Conservation (phyloP, 1,140 invertebrate genomes). For the Popillia japonica region DNA sequence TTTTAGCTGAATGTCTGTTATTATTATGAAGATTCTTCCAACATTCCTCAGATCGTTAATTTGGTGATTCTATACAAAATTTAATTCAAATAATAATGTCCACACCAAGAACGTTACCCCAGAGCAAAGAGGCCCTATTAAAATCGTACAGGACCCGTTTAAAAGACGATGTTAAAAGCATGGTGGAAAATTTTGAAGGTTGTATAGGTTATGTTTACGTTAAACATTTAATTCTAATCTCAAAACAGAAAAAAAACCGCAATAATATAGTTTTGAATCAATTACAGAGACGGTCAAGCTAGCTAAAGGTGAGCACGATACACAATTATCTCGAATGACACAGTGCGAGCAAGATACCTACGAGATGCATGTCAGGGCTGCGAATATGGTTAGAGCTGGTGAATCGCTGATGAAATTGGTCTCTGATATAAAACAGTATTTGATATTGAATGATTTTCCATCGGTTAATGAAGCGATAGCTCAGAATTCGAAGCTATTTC, state of each 20-base stretch:
- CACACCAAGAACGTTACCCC: conserved; percentile 74
- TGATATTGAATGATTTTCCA: conserved; percentile 96
- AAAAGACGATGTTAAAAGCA: conserved; percentile 96
- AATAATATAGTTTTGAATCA: neutral
- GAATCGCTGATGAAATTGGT: conserved; percentile 96
- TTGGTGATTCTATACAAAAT: neutral
- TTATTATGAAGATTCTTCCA: neutral
- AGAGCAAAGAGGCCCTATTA: conserved; percentile 92
- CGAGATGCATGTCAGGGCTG: conserved; percentile 95
- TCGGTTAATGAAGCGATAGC: conserved; percentile 96
- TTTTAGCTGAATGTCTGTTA: neutral
- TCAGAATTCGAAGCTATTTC: conserved; percentile 87
- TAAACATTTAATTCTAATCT: neutral
- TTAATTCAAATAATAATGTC: conserved; percentile 61
- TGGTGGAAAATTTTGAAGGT: conserved; percentile 97
- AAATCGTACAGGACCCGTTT: conserved; percentile 92
- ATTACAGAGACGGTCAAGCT: conserved; percentile 89
- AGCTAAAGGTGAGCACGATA: conserved; percentile 91
- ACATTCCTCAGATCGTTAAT: neutral
- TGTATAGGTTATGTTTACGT: neutral
- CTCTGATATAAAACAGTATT: conserved; percentile 95
- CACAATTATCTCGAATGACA: conserved; percentile 85
- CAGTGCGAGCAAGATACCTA: conserved; percentile 95
- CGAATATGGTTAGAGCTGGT: conserved; percentile 93
- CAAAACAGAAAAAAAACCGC: no score